A percentile compares a stretch with the other conserved stretches of the same genome.
These are phyloP conservation scores for Ovibos moschatus DNA, from an alignment of 2,113 vertebrate species.

Conservation along the genomic window DNA sequence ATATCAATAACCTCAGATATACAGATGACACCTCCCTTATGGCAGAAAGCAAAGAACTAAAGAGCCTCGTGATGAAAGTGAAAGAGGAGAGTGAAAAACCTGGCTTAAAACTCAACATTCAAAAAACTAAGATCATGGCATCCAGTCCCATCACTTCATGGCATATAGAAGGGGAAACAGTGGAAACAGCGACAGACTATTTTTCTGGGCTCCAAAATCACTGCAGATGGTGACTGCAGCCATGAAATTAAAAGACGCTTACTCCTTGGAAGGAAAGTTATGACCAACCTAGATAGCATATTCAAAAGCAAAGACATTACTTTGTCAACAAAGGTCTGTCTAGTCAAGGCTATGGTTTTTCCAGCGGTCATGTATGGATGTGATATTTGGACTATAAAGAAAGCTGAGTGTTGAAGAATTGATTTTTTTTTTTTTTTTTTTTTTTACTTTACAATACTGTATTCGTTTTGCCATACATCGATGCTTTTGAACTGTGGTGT, in stretches of 20 bases:
- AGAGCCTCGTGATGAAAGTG: not conserved
- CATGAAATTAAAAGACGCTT: not conserved
- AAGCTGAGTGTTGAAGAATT: not conserved
- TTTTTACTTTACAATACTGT: no score
- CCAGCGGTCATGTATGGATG: not conserved
- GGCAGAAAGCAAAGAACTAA: not conserved
- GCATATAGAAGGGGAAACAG: not conserved
- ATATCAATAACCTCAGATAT: not conserved
- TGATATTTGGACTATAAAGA: not conserved
- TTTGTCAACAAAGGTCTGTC: not conserved
- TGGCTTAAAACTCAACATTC: not conserved
- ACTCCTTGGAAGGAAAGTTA: not conserved
- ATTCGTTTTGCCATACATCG: no score
- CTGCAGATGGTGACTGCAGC: not conserved
- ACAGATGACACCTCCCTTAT: not conserved
- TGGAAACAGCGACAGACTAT: not conserved
- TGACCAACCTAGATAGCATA: not conserved
- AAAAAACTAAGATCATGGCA: not conserved
- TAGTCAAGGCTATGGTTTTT: not conserved
- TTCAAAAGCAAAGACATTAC: not conserved
- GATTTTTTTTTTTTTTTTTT: not conserved
- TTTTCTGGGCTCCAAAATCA: not conserved
- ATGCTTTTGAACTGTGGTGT: not conserved
- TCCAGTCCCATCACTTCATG: not conserved
- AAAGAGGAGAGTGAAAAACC: not conserved